phyloP scores from a whole-genome alignment of 2,888 invertebrate species.

The Amphipyra tragopoginis region DNA sequence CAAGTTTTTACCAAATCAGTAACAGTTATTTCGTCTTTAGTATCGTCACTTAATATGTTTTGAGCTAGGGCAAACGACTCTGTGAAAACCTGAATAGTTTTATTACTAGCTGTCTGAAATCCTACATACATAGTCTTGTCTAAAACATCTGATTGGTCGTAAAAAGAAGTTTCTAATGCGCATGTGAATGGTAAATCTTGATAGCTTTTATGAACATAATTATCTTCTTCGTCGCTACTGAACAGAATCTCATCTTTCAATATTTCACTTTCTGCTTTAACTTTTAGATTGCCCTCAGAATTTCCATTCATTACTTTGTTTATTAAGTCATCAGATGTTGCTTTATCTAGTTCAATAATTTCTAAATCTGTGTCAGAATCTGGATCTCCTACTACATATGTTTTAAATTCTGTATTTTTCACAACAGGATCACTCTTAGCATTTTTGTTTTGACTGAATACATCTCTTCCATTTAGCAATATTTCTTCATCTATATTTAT shows the following conservation, averaged over 20 bases:
- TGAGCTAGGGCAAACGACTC: constrained; percentile 78
- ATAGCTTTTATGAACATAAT: constrained; percentile 61
- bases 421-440: background rate
- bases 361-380: constrained; percentile 33
- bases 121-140: constrained; percentile 82
- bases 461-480: constrained; percentile 38
- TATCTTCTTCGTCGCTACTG: constrained; percentile 83
- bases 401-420: constrained; percentile 12
- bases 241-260: constrained; percentile 80
- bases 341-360: constrained; percentile 32
- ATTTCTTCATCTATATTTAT: constrained; percentile 60
- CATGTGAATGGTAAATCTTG: constrained; percentile 78
- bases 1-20: constrained; percentile 68
- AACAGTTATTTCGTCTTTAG: constrained; percentile 58
- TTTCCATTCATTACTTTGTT: constrained; percentile 17
- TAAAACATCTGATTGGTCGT: constrained; percentile 67
- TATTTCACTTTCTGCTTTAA: constrained; percentile 35
- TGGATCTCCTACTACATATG: constrained; percentile 7
- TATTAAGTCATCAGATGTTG: constrained; percentile 22
- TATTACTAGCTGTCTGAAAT: constrained; percentile 84
- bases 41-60: constrained; percentile 65
- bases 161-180: constrained; percentile 75
- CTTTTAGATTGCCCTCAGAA: constrained; percentile 13
- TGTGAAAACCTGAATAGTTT: constrained; percentile 76
- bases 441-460: constrained; percentile 52